Evolutionary conservation across 1,140 invertebrate species (phyloP), one percentile per base, ranked within the genome.

Genomic region (Akabosia matsudoensis): DNA sequence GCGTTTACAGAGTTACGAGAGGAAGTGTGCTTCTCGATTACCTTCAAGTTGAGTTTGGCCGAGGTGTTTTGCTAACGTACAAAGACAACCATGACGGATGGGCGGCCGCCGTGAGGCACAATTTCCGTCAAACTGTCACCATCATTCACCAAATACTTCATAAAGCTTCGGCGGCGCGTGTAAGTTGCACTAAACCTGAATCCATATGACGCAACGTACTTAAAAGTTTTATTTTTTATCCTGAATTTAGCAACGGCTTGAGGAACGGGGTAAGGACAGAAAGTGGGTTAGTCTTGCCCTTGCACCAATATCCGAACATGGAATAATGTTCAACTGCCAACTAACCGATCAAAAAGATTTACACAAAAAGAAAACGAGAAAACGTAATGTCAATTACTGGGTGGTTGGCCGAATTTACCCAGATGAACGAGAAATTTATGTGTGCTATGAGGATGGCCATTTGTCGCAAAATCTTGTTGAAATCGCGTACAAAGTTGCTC

Each of bases 391-490:
- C 0, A 73, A 31, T 45, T 88, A 87, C 82, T 88, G 87, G 87
- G 88, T 89, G 54, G 84, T 89, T 18, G 88, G 88, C 84, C 86
- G 82, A 82, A 73, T 83, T 70, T 79, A 80, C 67, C 91, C 91
- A 0, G 88, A 91, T 80, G 87, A 89, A 13, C 88, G 89, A 81
- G 92, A 94, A 83, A 85, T 93, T 0, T 94, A 93, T 82, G 87
- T 93, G 33, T 94, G 92, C 84, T 92, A 93, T 83, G 88, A 91
- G 77, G 91, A 93, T 76, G 88, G 88, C 54, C 87, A 91, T 7
- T 56, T 76, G 13, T 91, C 92, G 0, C 92, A 93, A 84, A 93
- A 93, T 86, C 86, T 93, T 74, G 88, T 92, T 7, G 92, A 94
- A 87, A 88, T 93, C 82, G 91, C 92, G 16, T 93, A 93, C 83